Evolutionary conservation across 1,140 invertebrate genomes (phyloP).

Genomic region (Macrobrachium nipponense): DNA sequence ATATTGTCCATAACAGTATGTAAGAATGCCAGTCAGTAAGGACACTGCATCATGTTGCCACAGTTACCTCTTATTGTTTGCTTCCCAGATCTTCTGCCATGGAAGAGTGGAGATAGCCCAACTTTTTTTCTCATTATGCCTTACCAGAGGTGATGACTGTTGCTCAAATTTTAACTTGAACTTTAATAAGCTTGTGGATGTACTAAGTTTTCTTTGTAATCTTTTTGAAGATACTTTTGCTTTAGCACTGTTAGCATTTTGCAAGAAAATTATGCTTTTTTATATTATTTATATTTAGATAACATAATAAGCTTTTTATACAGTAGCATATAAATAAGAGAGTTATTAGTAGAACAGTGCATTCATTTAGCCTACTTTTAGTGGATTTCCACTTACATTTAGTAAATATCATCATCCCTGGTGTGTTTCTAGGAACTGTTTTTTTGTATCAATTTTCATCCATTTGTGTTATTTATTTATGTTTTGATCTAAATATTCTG

Average conservation of each 20-base stretch:
- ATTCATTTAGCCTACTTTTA: too few relatives aligned
- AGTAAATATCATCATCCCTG: conserved; percentile 20
- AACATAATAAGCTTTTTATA: too few relatives aligned
- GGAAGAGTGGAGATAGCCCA: conserved; percentile 59
- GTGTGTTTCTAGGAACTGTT: conserved; percentile 50
- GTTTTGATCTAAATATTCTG: conserved; percentile 30
- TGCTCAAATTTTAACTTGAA: not conserved
- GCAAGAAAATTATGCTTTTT: too few relatives aligned
- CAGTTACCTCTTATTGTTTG: conserved; percentile 3
- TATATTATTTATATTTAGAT: too few relatives aligned
- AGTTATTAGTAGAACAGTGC: too few relatives aligned
- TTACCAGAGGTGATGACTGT: conserved; percentile 4
- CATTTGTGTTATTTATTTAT: conserved; percentile 49
- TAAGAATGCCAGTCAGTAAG: not conserved
- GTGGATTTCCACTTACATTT: not conserved
- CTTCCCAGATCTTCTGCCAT: conserved; percentile 54
- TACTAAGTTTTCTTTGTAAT: not conserved
- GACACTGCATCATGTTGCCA: not conserved
- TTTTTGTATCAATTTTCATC: conserved; percentile 42
- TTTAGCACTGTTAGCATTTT: too few relatives aligned
- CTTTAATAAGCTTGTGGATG: not conserved
- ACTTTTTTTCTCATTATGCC: conserved; percentile 20
- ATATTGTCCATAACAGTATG: not conserved
- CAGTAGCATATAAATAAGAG: too few relatives aligned
- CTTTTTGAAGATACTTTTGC: not conserved